Percentiles rank a stretch among this genome's conserved stretches.
Conservation (phyloP, 2,888 invertebrate species). For the Ophion costatus region DNA sequence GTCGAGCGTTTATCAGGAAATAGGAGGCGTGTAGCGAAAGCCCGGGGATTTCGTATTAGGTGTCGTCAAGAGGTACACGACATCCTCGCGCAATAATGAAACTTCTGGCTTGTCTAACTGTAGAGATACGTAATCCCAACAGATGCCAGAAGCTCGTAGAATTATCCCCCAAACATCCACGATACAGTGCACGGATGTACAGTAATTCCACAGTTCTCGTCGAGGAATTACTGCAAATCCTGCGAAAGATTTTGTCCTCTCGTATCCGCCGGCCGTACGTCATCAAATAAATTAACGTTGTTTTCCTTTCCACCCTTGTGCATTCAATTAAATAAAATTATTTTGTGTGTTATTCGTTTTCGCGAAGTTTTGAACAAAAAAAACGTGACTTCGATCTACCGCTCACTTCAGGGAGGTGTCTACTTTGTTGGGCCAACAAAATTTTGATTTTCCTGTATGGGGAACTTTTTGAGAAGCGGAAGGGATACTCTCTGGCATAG, state of each 20-base stretch:
- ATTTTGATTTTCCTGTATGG: too few relatives aligned
- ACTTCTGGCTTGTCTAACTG: constrained; percentile 44
- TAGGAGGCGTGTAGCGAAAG: neutral
- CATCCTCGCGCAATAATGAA: constrained; percentile 63
- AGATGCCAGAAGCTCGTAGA: constrained; percentile 55
- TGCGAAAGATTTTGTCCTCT: constrained; percentile 46
- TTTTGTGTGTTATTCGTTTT: neutral
- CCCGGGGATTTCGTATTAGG: constrained; percentile 38
- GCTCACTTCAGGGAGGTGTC: neutral
- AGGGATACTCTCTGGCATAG: too few relatives aligned
- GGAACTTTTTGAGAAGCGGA: too few relatives aligned
- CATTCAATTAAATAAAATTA: neutral
- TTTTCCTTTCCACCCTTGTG: neutral
- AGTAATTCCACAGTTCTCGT: constrained; percentile 64
- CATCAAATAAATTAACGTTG: constrained; percentile 50
- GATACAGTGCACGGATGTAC: constrained; percentile 49
- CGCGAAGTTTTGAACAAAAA: neutral
- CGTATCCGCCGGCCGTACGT: neutral
- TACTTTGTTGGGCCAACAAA: too few relatives aligned
- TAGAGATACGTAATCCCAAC: constrained; percentile 60
- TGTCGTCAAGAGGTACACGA: constrained; percentile 47
- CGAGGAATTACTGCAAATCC: constrained; percentile 66
- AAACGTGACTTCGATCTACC: neutral
- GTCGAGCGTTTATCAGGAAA: constrained; percentile 17
- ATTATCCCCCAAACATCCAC: constrained; percentile 36